Evolutionary conservation across 2,888 invertebrate species (phyloP).

Genomic region (Eretmocerus hayati): DNA sequence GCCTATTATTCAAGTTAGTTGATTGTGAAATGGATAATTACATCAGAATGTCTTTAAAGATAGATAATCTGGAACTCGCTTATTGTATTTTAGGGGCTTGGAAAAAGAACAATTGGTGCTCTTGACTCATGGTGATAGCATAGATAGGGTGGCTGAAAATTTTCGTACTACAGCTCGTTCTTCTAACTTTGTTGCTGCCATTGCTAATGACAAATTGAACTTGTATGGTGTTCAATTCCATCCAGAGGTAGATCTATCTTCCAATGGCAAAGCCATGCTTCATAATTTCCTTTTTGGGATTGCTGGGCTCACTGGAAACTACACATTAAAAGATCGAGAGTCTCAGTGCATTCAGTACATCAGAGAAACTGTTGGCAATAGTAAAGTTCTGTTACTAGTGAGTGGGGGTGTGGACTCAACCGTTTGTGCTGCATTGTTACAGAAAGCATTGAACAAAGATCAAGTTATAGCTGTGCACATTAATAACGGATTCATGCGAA

Average conservation of each 20-base stretch:
- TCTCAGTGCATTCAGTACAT: slow-evolving; percentile 89
- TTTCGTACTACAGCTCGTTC: slow-evolving; percentile 84
- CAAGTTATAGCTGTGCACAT: slow-evolving; percentile 96
- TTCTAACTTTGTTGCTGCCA: slow-evolving; percentile 75
- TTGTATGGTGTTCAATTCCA: slow-evolving; percentile 98
- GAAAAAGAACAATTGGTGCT: slow-evolving; percentile 83
- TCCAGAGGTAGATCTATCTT: slow-evolving; percentile 95
- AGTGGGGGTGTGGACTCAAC: slow-evolving; percentile 99
- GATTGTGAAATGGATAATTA: too few relatives aligned
- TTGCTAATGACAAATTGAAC: slow-evolving; percentile 82
- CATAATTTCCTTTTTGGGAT: slow-evolving; percentile 92
- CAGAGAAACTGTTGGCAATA: slow-evolving; percentile 77
- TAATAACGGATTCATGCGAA: slow-evolving; percentile 98
- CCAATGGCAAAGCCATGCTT: slow-evolving; percentile 84
- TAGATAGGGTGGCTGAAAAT: slow-evolving; percentile 82
- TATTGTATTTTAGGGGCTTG: slow-evolving; percentile 75
- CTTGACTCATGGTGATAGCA: slow-evolving; percentile 95
- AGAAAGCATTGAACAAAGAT: slow-evolving; percentile 80
- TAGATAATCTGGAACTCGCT: too few relatives aligned
- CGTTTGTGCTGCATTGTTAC: slow-evolving; percentile 94
- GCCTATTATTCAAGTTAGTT: slow-evolving; percentile 86
- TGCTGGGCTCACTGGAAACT: slow-evolving; percentile 77
- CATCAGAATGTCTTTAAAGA: too few relatives aligned
- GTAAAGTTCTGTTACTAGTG: slow-evolving; percentile 86
- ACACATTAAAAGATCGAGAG: slow-evolving; percentile 82